Base-by-base conservation (phyloP, 2,888 invertebrate genomes). In the Drepana falcataria region DNA sequence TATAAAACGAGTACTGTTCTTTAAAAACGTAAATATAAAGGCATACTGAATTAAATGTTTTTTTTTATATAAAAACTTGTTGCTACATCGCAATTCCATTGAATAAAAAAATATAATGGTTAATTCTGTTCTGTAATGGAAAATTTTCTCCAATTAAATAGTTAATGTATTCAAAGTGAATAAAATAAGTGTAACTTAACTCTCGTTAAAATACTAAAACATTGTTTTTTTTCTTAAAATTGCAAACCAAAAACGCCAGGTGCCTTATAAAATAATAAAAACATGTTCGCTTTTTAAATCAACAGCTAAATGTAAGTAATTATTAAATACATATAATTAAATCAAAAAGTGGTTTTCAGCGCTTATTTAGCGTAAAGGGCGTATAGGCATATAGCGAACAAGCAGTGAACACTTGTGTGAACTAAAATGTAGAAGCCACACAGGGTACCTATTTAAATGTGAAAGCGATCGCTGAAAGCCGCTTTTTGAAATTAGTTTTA, bases 231-330 rank as follows among this genome's bases (percentile, higher is more conserved):
- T 56, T 51, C 54, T 56, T 51, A 37, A 59, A 63, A 68, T 72
- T 65, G 65, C 60, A 80, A 82, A 87, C 86, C 85, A 87, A 86
- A 87, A 79, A 83, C 70, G 73, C 71, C 69, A 81, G 85, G 87
- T 87, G 87, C 87, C 87, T 87, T 87, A 87, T 66, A 78, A 76
- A 71, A 7, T 52, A 47, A 35, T 21, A n/a, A 35, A 35, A 52
- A 40, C 41, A 34, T 35, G 35, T 47, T 52, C 21, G 47, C 52
- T 47, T 47, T 52, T 52, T 34, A 47, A 52, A 21, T 52, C 52
- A 52, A 44, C 44, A 47, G 6, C 33, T 48, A 48, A 48, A 47
- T 52, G n/a, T 47, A 52, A 35, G 4, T n/a, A 35, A 35, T 6
- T 51, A 40, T 33, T 4, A 35, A 47, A 35, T 51, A 40, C 21